Evolutionary conservation across 2,797 vertebrate genomes (phyloP).

Genomic region (Pseudochromis fuscus): DNA sequence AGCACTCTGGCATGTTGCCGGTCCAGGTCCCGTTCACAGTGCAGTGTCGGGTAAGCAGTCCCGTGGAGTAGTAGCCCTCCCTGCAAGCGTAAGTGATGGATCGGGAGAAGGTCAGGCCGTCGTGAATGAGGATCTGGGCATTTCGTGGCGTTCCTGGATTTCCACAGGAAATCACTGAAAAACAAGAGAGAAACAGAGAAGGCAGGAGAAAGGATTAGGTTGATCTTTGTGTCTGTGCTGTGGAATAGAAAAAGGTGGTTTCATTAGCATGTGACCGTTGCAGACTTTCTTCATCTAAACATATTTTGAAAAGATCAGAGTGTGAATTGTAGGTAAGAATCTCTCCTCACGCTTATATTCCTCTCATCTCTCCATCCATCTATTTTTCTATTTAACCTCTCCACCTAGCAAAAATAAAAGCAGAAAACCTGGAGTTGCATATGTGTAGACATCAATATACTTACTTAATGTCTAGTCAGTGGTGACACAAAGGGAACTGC

Average conservation of each 20-base stretch:
- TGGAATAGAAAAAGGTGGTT: not conserved
- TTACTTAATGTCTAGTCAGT: too few relatives aligned
- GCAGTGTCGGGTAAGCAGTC: slow-evolving; percentile 96
- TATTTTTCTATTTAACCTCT: not conserved
- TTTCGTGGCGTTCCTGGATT: slow-evolving; percentile 97
- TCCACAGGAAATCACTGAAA: slow-evolving; percentile 95
- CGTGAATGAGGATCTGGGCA: slow-evolving; percentile 90
- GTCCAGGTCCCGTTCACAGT: slow-evolving; percentile 98
- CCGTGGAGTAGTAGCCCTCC: slow-evolving; percentile 94
- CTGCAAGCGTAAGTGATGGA: slow-evolving; percentile 95
- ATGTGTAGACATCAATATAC: not conserved
- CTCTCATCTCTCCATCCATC: not conserved
- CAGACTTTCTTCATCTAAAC: not conserved
- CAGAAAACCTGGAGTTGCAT: not conserved
- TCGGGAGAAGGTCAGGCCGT: slow-evolving; percentile 93
- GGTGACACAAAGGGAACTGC: not conserved
- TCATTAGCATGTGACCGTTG: not conserved
- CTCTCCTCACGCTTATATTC: not conserved
- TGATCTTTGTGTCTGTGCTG: not conserved
- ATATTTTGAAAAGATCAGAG: not conserved
- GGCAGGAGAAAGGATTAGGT: not conserved
- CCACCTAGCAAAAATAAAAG: slow-evolving; percentile 4
- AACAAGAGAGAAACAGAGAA: slow-evolving; percentile 20
- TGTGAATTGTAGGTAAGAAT: slow-evolving; percentile 23
- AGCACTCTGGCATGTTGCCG: slow-evolving; percentile 93